phyloP scores from a whole-genome alignment of 2,113 vertebrate genomes.

The Rhodinocichla rosea region DNA sequence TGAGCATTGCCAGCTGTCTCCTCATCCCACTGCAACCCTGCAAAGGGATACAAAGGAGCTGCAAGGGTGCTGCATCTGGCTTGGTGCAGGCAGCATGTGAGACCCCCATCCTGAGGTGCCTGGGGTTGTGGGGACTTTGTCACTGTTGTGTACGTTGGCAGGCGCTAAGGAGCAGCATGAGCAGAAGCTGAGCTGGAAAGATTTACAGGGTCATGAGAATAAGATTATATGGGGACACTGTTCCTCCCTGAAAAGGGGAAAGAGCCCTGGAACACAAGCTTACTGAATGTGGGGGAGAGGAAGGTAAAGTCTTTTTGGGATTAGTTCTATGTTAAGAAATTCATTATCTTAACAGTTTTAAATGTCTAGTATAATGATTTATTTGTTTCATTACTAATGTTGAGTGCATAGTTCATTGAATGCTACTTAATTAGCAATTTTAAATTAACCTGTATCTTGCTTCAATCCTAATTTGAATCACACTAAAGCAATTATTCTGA shows the following conservation, averaged over 20 bases:
- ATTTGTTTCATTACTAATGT: not conserved
- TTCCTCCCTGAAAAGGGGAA: not conserved
- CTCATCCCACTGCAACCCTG: rapidly evolving
- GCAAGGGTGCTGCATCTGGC: not conserved
- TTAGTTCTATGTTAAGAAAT: not conserved
- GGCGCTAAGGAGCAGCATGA: not conserved
- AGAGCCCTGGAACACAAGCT: rapidly evolving
- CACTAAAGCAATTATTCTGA: not conserved
- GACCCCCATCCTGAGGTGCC: not conserved
- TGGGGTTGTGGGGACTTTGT: not conserved
- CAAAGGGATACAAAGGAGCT: not conserved
- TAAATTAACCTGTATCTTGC: not conserved
- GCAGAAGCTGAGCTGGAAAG: not conserved
- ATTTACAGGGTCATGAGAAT: not conserved
- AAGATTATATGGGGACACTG: rapidly evolving
- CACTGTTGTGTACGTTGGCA: not conserved
- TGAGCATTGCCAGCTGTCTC: not conserved
- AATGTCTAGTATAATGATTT: not conserved
- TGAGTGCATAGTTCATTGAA: not conserved
- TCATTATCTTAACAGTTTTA: not conserved
- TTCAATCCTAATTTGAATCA: not conserved
- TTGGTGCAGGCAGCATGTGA: not conserved
- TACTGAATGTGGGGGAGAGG: not conserved
- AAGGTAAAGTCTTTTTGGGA: rapidly evolving
- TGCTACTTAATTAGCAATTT: not conserved